These are phyloP conservation scores for Palythoa grandis DNA, from an alignment of 92 coral and sea anemone species.

Conservation along the genomic window DNA sequence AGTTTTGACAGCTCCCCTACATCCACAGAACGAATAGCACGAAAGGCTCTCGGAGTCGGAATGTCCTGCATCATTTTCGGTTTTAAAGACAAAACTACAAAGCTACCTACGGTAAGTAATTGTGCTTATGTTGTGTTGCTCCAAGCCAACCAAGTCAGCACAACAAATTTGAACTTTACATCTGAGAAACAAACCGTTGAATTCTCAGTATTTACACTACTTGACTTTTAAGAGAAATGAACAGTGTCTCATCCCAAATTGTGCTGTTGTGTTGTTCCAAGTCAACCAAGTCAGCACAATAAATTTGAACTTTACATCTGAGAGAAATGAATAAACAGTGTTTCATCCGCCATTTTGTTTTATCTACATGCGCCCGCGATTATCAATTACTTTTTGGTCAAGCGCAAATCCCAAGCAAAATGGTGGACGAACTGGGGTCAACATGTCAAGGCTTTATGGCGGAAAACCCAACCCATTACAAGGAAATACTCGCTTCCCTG, in stretches of 20 bases:
- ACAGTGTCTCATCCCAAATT: slow-evolving; percentile 42
- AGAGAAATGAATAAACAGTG: too few relatives aligned
- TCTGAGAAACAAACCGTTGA: neutral
- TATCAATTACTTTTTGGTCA: neutral
- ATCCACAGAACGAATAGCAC: slow-evolving; percentile 83
- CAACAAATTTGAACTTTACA: neutral
- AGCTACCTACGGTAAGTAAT: neutral
- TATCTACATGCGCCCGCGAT: slow-evolving; percentile 35
- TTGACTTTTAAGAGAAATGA: neutral
- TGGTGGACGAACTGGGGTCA: slow-evolving; percentile 43
- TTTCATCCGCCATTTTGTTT: slow-evolving; percentile 53
- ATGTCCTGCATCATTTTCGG: slow-evolving; percentile 59
- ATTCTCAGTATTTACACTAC: neutral
- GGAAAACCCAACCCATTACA: slow-evolving; percentile 41
- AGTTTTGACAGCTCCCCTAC: slow-evolving; percentile 73
- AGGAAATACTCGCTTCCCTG: slow-evolving; percentile 43
- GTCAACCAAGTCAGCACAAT: neutral
- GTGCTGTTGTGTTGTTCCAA: neutral
- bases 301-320: neutral
- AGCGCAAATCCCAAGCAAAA: neutral
- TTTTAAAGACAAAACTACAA: neutral
- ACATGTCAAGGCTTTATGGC: slow-evolving; percentile 26
- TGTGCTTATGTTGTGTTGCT: neutral
- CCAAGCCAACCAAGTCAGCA: neutral
- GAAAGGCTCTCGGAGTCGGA: slow-evolving; percentile 85